Evolutionary conservation across 2,888 invertebrate genomes (phyloP), one percentile per base, ranked within the genome.

Genomic region (Metellina segmentata): DNA sequence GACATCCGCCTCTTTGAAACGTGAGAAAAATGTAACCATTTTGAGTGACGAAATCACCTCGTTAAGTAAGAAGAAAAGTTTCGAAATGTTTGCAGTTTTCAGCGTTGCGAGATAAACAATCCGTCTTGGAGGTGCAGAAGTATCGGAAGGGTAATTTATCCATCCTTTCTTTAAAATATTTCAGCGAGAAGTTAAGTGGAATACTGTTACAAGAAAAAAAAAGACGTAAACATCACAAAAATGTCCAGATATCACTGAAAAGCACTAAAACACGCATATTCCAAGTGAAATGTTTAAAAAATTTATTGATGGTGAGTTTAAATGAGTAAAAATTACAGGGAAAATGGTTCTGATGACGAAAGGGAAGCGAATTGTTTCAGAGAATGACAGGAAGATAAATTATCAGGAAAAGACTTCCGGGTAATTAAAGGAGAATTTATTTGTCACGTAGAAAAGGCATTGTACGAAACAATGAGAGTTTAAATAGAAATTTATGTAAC

Each of bases 361-460:
- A 86, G 19, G 77, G 70, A 78, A 78, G 69, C 69, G 77, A 19
- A 69, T 78, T 70, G 85, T 34, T 61, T 61, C 48, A 8, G 85
- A 61, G 34, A 4, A 9, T 83, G 85, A 85, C 85, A 85, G 74
- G 48, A 86, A 86, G 85, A 86, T 86, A 70, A 78, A 86, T 86
- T 75, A 86, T 48, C 70, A 11, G 16, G 49, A 53, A 51, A 78
- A 16, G 85, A 48, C 85, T 86, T 78, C 69, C n/a, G 85, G 85
- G 85, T 86, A 86, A 86, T 86, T 86, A 86, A 86, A 69, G 85
- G 70, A 70, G 51, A 48, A 49, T 70, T 86, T 53, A 20, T 16
- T 85, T 53, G 74, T 19, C 51, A 78, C 69, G 70, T 70, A 51
- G 70, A 86, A 78, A 77, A 78, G 85, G 69, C 78, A 9, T 70